Percentiles rank a stretch among this genome's conserved stretches.
These are phyloP conservation scores for Emys orbicularis DNA, from an alignment of 2,797 vertebrate genomes.

Conservation along the genomic window DNA sequence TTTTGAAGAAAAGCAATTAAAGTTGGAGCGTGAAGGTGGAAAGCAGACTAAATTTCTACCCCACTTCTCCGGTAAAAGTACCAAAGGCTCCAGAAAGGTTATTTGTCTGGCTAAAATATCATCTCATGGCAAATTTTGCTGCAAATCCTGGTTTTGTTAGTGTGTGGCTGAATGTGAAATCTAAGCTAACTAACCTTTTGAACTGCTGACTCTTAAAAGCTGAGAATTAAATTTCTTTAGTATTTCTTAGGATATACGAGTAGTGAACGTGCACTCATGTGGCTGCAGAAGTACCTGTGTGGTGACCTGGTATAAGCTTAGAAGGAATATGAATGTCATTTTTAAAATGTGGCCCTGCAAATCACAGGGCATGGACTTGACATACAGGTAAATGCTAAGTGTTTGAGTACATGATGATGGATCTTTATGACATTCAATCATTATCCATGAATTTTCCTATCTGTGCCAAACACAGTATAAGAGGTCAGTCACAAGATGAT, in stretches of 20 bases:
- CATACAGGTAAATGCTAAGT: slow-evolving; percentile 1
- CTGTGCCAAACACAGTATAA: background rate
- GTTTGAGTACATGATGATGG: background rate
- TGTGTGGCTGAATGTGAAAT: background rate
- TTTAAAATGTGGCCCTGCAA: background rate
- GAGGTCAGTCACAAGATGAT: background rate
- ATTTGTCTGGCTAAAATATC: background rate
- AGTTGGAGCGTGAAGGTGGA: background rate
- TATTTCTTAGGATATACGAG: background rate
- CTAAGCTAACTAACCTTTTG: background rate
- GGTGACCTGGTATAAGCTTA: background rate
- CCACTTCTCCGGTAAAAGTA: background rate
- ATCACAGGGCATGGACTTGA: background rate
- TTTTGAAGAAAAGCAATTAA: slow-evolving; percentile 33
- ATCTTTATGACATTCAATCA: background rate
- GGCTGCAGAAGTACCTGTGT: background rate
- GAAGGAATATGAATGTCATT: background rate
- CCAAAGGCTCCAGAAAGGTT: background rate
- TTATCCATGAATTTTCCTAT: background rate
- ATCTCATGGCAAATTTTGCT: background rate
- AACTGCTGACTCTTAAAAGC: background rate
- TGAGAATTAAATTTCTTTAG: background rate
- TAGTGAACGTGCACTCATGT: background rate
- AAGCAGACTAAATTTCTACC: background rate
- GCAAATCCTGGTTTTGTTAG: background rate